phyloP scores from a whole-genome alignment of 1,140 invertebrate genomes.

The Globodera ellingtonae region DNA sequence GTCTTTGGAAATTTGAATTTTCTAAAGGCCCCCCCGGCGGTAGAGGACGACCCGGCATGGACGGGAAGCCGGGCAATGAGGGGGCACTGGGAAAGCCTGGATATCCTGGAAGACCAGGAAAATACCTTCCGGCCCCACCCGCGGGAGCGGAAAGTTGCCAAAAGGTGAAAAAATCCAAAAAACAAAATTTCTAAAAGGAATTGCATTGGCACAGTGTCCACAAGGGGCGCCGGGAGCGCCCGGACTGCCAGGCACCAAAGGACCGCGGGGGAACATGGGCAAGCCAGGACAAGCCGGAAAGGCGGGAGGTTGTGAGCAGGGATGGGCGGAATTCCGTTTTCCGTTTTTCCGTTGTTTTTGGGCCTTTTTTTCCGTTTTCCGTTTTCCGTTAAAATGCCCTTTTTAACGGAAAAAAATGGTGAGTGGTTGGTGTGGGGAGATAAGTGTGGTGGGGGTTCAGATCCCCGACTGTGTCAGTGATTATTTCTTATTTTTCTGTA shows the following conservation, averaged over 20 bases:
- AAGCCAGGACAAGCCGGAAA: constrained; percentile 49
- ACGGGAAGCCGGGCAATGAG: constrained; percentile 46
- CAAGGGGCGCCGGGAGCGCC: constrained; percentile 56
- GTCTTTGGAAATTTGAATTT: constrained; percentile 21
- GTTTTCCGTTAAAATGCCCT: no score
- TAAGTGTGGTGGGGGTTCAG: no score
- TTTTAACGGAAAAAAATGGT: no score
- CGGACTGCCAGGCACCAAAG: constrained; percentile 57
- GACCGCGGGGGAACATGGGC: constrained; percentile 43
- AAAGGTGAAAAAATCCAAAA: constrained; percentile 39
- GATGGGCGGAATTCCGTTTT: no score
- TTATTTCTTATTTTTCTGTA: no score
- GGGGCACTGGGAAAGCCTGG: constrained; percentile 45
- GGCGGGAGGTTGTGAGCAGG: constrained; percentile 14
- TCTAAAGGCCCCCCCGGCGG: constrained; percentile 19
- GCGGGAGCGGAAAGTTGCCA: constrained; percentile 59
- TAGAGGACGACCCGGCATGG: constrained; percentile 29
- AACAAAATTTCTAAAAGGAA: neutral
- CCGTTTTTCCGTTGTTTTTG: no score
- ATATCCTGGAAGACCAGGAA: constrained; percentile 47
- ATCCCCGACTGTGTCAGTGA: no score
- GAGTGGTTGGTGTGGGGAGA: no score
- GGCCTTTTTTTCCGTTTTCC: no score
- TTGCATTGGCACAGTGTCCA: constrained; percentile 43
- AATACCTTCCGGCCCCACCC: constrained; percentile 59